Evolutionary conservation across 1,140 invertebrate genomes (phyloP), one percentile per base, ranked within the genome.

Genomic region (Papilio machaon): DNA sequence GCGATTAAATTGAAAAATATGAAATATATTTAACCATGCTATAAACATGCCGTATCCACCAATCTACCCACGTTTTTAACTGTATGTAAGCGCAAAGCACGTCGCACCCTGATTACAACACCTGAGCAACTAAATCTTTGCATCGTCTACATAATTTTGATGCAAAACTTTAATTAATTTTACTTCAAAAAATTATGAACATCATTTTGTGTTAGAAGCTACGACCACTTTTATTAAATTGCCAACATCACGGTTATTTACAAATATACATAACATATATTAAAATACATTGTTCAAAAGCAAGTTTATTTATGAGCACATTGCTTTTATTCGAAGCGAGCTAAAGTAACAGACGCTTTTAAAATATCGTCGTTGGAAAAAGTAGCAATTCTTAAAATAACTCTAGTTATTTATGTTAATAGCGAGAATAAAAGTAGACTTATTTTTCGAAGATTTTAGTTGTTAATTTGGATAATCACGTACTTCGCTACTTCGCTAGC

Each of bases 51-150:
- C 73, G 23, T 47, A 75, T 75, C 73, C 43, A 75, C 3, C 23
- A 11, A 30, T 35, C 10, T 17, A 75, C 7, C 19, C 10, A n/a
- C 19, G 5, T 75, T 75, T 46, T 52, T 30, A 23, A 52, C 23
- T 75, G 8, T 13, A 75, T 52, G 73, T 75, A 30, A 13, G 17
- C 10, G 17, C 73, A 23, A 19, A 23, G 11, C 73, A 47, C 73
- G 43, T 75, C 73, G 73, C 19, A 13, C 9, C 46, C 46, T 75
- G 73, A 75, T 75, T 75, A 75, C 73, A 75, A 23, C 73, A 75
- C 73, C 73, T 75, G 73, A 75, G 47, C 19, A 75, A 75, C 46
- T 75, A 75, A 75, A 30, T 75, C 43, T 75, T 19, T 30, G 46
- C 73, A 46, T 52, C 46, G n/a, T 19, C 46, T 67, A 4, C n/a